Evolutionary conservation across 2,113 vertebrate genomes (phyloP).

Genomic region (Acanthisitta chloris): DNA sequence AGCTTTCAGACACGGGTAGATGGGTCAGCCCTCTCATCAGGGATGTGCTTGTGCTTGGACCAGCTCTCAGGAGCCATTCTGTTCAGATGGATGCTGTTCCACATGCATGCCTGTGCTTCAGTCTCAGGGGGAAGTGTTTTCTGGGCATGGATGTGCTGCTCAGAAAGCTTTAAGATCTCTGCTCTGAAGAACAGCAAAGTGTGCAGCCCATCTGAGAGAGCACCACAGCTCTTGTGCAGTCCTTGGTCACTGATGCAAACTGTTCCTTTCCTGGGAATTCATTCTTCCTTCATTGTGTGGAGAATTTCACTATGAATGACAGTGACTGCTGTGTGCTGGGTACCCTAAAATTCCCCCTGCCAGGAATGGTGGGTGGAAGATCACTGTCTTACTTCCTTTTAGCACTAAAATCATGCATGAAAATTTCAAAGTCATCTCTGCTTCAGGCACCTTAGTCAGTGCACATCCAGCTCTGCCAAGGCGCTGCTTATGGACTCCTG

Average conservation of each 20-base stretch:
- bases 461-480: background rate
- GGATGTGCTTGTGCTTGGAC: accelerated
- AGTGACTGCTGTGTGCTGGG: background rate
- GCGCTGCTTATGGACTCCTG: accelerated
- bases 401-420: background rate
- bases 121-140: background rate
- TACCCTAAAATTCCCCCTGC: background rate
- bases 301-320: background rate
- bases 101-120: background rate
- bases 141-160: background rate
- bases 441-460: background rate
- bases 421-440: background rate
- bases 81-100: background rate
- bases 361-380: background rate
- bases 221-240: background rate
- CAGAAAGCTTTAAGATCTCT: background rate
- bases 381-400: background rate
- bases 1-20: background rate
- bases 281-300: background rate
- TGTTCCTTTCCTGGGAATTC: background rate
- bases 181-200: background rate
- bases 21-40: background rate
- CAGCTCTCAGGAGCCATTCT: background rate
- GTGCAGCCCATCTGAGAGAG: background rate
- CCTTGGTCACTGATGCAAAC: background rate